Conservation (phyloP, 2,113 vertebrate species). For the western clawed frog (Xenopus tropicalis) region UCB_Xtro_10.0 CM004443.2:131374501-131375000, state of each 20-base stretch:
- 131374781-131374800: neutral
- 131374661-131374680: slow-evolving; percentile 52
- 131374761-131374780: neutral
- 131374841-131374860: neutral
- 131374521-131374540: slow-evolving; percentile 1
- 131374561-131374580: neutral
- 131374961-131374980: no score
- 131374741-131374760: slow-evolving; percentile 42
- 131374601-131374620: slow-evolving; percentile 61
- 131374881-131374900: neutral
- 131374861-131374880: neutral
- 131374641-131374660: slow-evolving; percentile 46
- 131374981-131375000: no score
- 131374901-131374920: no score
- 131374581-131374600: slow-evolving; percentile 32
- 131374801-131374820: neutral
- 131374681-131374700: slow-evolving; percentile 69
- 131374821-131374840: neutral
- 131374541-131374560: neutral
- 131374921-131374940: no score
- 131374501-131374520: neutral
- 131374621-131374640: slow-evolving; percentile 45
- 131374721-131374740: slow-evolving; percentile 26
- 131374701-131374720: slow-evolving; percentile 65
- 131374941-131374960: no score